Conservation (phyloP, 2,888 invertebrate genomes). For the Tipula lateralis region DNA sequence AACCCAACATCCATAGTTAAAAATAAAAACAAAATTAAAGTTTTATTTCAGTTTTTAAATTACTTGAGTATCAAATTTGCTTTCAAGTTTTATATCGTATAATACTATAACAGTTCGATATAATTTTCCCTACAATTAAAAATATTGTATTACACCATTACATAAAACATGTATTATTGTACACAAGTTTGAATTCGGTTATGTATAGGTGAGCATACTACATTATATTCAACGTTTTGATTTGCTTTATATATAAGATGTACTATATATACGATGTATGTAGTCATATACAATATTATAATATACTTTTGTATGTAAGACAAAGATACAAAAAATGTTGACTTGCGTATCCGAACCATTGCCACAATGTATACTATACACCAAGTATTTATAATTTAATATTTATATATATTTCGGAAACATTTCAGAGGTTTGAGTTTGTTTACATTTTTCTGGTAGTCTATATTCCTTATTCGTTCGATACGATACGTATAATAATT, state of each 20-base stretch:
- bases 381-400: not conserved
- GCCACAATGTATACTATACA: not conserved
- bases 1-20: too few species aligned
- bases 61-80: too few species aligned
- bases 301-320: not conserved
- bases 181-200: not conserved
- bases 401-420: not conserved
- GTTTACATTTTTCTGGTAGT: conserved; percentile 9
- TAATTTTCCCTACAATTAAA: not conserved
- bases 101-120: not conserved
- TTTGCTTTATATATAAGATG: not conserved
- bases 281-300: not conserved
- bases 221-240: not conserved
- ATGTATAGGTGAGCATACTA: not conserved
- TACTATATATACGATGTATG: not conserved
- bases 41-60: too few species aligned
- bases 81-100: too few species aligned
- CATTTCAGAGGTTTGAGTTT: not conserved
- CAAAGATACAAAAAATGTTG: not conserved
- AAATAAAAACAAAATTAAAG: too few species aligned
- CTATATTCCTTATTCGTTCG: not conserved
- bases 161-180: not conserved
- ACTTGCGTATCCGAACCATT: not conserved
- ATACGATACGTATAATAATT: not conserved
- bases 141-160: not conserved